Base-by-base conservation (phyloP, 2,888 invertebrate genomes). In the Ophion costatus region DNA sequence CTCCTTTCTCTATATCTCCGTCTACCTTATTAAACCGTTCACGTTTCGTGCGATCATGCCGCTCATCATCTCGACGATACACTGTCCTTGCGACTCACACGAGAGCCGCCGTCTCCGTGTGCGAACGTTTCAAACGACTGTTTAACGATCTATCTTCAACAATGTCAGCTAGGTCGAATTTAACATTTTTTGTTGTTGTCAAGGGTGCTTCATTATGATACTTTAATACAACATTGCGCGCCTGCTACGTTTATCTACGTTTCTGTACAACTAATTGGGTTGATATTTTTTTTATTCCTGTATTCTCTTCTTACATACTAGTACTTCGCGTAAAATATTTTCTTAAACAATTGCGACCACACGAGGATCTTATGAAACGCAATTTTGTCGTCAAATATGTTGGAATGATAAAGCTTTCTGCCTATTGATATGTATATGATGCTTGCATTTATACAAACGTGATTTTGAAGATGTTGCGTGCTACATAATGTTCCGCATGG, bases 11-110 rank as follows among this genome's bases (percentile, higher is more conserved):
- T 82, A 75, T 61, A 66, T 56, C 69, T 69, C 69, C 29, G 51
- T 70, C 69, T 69, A 56, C 66, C 63, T 76, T 73, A 82, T 82
- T 78, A 80, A 82, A 82, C 64, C 66, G 56, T 71, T 77, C 77
- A 42, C 75, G 70, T 80, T 83, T 64, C 77, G 76, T 69, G 77
- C 77, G 77, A 83, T 82, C 73, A 73, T 73, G 51, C 73, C 57
- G 73, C 82, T 79, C 86, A 81, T 83, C 79, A 56, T 78, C 64
- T n/a, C 71, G 71, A 84, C 79, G 77, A 86, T 84, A 69, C 75
- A 29, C 77, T 83, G 82, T 85, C 82, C 79, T 80, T 64, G 61
- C 56, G 22, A 42, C 71, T 56, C 42, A 79, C 57, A 59, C 57
- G 59, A 42, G 17, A 70, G 59, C 61, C 66, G 70, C 56, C 63